Conservation (phyloP, 2,888 invertebrate genomes). For the Iphiclides podalirius region DNA sequence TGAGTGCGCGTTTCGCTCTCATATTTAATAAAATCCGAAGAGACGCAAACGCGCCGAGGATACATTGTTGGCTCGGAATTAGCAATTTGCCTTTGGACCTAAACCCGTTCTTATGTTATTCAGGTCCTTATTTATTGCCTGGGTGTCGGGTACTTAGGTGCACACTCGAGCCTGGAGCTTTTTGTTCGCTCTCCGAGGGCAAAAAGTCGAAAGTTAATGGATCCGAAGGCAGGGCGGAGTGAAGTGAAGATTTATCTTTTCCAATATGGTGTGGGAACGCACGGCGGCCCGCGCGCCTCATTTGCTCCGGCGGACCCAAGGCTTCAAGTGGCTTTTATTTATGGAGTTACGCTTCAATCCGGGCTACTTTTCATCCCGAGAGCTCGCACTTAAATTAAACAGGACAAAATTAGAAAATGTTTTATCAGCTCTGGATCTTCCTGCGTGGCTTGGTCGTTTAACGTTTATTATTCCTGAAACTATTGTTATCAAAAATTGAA, state of each 20-base stretch:
- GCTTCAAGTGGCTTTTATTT: slow-evolving; percentile 63
- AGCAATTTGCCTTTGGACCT: slow-evolving; percentile 30
- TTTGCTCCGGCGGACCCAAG: slow-evolving; percentile 35
- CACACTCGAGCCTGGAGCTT: slow-evolving; percentile 14
- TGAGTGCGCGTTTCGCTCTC: slow-evolving; percentile 53
- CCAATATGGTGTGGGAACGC: slow-evolving; percentile 66
- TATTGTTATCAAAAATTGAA: too few relatives aligned
- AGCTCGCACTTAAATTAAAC: slow-evolving; percentile 24
- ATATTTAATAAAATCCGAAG: slow-evolving; percentile 56
- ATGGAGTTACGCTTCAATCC: slow-evolving; percentile 59
- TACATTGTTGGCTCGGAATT: slow-evolving; percentile 49
- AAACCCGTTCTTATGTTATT: slow-evolving; percentile 31
- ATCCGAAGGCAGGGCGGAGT: slow-evolving; percentile 55
- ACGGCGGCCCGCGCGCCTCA: slow-evolving; percentile 33
- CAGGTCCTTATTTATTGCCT: slow-evolving; percentile 31
- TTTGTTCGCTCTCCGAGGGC: slow-evolving; percentile 28
- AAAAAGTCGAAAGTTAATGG: slow-evolving; percentile 49
- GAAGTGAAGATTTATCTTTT: slow-evolving; percentile 70
- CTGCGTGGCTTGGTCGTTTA: background rate
- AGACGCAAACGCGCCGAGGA: slow-evolving; percentile 46
- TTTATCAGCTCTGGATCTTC: background rate
- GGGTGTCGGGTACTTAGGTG: slow-evolving; percentile 27
- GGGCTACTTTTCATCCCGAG: slow-evolving; percentile 40
- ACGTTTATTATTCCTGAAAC: too few relatives aligned
- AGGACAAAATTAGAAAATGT: slow-evolving; percentile 17